Evolutionary conservation across 1,140 invertebrate species (phyloP).

Genomic region (Akabosia matsudoensis): DNA sequence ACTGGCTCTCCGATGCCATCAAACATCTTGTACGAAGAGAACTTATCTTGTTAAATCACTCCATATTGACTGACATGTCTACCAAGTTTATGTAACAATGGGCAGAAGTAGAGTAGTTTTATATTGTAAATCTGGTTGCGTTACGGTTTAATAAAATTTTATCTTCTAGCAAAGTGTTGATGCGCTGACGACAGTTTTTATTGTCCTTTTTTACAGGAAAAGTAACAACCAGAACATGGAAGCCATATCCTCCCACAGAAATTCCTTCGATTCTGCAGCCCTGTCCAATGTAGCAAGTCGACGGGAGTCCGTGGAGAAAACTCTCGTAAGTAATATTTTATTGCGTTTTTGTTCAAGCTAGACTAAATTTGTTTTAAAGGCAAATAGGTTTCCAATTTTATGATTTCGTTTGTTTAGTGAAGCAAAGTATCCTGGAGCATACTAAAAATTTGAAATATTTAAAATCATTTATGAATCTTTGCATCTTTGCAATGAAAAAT

Average conservation of each 20-base stretch:
- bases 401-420: no score
- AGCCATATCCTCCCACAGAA: constrained; percentile 38
- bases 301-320: constrained; percentile 42
- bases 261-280: constrained; percentile 38
- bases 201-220: constrained; percentile 32
- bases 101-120: background rate
- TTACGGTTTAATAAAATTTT: background rate
- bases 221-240: constrained; percentile 39
- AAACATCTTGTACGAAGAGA: background rate
- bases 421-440: no score
- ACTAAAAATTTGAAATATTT: no score
- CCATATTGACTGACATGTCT: background rate
- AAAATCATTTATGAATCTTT: no score
- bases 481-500: no score
- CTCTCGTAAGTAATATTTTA: constrained; percentile 34
- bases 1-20: background rate
- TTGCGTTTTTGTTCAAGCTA: background rate
- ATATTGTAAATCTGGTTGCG: background rate
- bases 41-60: no score
- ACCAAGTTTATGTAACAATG: background rate
- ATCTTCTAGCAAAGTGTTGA: background rate
- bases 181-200: background rate
- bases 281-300: constrained; percentile 29
- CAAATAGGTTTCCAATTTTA: background rate
- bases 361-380: background rate